Evolutionary conservation across 2,113 vertebrate species (phyloP).

Genomic region (Hylia prasina): DNA sequence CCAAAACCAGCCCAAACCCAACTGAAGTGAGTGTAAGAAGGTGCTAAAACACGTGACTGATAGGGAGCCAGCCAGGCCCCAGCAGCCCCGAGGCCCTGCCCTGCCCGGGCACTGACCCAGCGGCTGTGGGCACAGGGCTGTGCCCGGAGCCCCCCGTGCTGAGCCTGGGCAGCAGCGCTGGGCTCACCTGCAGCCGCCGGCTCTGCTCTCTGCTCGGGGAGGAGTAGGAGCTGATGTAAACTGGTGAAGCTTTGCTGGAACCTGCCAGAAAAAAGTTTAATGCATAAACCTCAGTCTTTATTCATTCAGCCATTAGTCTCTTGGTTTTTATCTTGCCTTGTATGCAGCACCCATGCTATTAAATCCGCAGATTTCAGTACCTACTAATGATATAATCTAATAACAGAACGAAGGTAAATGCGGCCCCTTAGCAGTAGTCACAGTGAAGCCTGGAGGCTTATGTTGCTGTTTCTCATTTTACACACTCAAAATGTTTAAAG

Average conservation of each 20-base stretch:
- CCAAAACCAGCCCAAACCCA: not conserved
- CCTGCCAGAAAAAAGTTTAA: conserved; percentile 76
- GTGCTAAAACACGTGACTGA: accelerated
- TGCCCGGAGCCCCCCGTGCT: not conserved
- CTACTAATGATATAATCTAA: not conserved
- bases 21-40: not conserved
- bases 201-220: conserved; percentile 92
- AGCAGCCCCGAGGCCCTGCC: not conserved
- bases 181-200: conserved; percentile 88
- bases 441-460: not conserved
- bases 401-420: not conserved
- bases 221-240: conserved; percentile 95
- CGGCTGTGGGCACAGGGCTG: accelerated
- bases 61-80: accelerated
- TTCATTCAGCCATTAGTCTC: not conserved
- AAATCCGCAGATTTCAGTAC: not conserved
- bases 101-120: not conserved
- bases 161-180: not conserved
- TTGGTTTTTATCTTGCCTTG: not conserved
- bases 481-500: conserved; percentile 15
- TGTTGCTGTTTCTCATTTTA: not conserved
- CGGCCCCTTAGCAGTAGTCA: conserved; percentile 15
- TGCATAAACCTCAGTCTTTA: conserved; percentile 19
- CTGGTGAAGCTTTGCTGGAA: conserved; percentile 91
- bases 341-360: not conserved